Conservation (phyloP, 1,140 invertebrate genomes). For the Trissolcus basalis region DNA sequence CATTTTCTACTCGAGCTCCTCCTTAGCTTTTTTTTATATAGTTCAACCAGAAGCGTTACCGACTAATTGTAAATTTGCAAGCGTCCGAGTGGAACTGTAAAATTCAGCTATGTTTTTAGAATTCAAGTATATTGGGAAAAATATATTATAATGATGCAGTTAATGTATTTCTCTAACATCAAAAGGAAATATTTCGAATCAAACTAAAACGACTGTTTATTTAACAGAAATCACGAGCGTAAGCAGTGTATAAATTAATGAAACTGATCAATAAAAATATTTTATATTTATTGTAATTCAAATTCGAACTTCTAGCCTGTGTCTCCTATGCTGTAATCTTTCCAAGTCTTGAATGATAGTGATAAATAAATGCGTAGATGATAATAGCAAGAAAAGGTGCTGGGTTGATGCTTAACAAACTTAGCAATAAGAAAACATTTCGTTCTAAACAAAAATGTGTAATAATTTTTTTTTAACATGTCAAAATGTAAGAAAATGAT, state of each 20-base stretch:
- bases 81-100: conserved; percentile 69
- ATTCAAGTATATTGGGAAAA: conserved; percentile 29
- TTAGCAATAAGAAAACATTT: conserved; percentile 38
- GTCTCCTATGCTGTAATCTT: not conserved
- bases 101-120: conserved; percentile 61
- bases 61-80: not conserved
- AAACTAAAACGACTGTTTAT: too few species aligned
- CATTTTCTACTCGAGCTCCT: conserved; percentile 66
- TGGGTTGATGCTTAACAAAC: conserved; percentile 71
- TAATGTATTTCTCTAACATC: too few species aligned
- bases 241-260: conserved; percentile 28
- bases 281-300: too few species aligned
- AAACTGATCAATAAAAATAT: conserved; percentile 22
- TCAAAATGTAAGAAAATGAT: too few species aligned
- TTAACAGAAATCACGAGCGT: too few species aligned
- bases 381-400: conserved; percentile 67
- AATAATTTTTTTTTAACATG: conserved; percentile 43
- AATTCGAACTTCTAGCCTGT: too few species aligned
- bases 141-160: conserved; percentile 8
- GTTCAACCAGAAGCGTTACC: conserved; percentile 4
- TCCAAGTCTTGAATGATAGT: conserved; percentile 19
- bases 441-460: too few species aligned
- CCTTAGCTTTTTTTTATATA: conserved; percentile 5
- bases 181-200: too few species aligned
- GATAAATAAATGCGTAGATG: conserved; percentile 33